phyloP scores from a whole-genome alignment of 2,113 vertebrate genomes.

The Phaetusa simplex region DNA sequence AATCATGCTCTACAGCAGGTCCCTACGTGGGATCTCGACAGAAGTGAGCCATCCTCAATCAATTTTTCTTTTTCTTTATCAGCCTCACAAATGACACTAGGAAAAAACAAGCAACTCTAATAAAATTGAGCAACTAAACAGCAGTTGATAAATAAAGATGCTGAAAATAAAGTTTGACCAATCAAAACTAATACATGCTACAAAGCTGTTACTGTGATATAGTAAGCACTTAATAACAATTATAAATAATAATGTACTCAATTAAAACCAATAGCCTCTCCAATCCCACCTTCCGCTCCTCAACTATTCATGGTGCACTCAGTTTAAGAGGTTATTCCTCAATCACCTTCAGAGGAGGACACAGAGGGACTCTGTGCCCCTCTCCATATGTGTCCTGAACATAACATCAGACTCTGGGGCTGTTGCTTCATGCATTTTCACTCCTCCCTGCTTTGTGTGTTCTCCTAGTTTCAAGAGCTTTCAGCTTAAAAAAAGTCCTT shows the following conservation, averaged over 20 bases:
- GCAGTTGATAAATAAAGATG: neutral
- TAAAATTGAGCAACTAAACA: neutral
- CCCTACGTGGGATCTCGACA: neutral
- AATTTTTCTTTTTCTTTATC: neutral
- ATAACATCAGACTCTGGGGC: neutral
- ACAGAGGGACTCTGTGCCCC: neutral
- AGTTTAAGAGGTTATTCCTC: neutral
- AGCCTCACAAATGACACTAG: neutral
- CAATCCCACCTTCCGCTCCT: neutral
- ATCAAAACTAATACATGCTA: neutral
- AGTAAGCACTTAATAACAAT: neutral
- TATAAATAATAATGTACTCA: neutral
- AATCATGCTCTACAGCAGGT: neutral
- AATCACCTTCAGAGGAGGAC: neutral
- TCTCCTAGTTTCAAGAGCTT: neutral
- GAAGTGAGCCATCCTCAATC: neutral
- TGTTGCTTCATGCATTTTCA: neutral
- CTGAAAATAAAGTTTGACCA: neutral
- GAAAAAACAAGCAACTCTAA: neutral
- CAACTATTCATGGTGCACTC: neutral
- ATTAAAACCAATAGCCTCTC: neutral
- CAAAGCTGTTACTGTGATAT: neutral
- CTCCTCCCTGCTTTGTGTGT: neutral
- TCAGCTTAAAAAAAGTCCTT: neutral
- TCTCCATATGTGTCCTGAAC: neutral